These are phyloP conservation scores for Eristalinus sepulchralis DNA, from an alignment of 2,888 invertebrate genomes.

Conservation along the genomic window DNA sequence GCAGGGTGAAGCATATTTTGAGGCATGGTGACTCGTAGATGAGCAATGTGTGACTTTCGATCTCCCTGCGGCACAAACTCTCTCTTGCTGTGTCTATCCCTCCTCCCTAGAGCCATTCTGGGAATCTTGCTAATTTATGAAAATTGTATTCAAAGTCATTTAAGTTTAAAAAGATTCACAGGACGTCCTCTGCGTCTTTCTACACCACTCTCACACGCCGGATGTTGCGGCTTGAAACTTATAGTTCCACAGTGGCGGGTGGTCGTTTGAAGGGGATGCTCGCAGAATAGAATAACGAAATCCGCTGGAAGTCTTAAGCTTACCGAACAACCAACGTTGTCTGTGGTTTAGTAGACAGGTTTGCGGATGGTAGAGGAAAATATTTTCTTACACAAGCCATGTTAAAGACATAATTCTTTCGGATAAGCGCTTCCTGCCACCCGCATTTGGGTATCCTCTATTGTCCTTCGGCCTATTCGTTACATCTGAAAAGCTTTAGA, in stretches of 20 bases:
- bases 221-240: conserved; percentile 43
- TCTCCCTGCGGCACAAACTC: neutral
- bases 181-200: conserved; percentile 25
- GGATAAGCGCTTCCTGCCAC: conserved; percentile 24
- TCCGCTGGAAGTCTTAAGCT: conserved; percentile 9
- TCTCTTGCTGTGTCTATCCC: neutral
- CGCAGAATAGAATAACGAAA: conserved; percentile 24
- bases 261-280: neutral
- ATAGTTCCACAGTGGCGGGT: neutral
- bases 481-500: conserved; percentile 39
- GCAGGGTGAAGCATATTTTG: too few species aligned
- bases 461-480: conserved; percentile 35
- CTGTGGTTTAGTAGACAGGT: neutral
- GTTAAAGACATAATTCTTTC: conserved; percentile 34
- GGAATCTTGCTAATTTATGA: conserved; percentile 62
- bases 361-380: neutral
- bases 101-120: neutral
- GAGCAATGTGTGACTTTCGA: conserved; percentile 5
- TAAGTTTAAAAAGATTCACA: conserved; percentile 48
- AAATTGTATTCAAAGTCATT: conserved; percentile 69
- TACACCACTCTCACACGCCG: neutral
- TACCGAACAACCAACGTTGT: conserved; percentile 20
- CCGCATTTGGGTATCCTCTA: conserved; percentile 8
- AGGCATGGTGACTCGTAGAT: neutral
- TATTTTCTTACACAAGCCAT: conserved; percentile 14